Conservation (phyloP, 2,113 vertebrate genomes). For the Malurus melanocephalus region DNA sequence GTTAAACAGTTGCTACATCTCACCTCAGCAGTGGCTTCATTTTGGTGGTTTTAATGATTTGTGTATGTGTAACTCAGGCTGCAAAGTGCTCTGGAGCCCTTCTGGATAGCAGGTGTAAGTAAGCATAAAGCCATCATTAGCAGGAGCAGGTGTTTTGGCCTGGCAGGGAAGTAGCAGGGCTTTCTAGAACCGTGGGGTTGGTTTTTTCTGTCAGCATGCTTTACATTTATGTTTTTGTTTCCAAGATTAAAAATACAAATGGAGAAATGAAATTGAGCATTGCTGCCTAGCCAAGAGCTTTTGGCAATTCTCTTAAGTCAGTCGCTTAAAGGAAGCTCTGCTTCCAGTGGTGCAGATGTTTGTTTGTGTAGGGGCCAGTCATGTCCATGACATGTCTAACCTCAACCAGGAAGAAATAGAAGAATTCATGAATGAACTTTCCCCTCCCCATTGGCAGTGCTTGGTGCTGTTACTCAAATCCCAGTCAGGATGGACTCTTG, state of each 20-base stretch:
- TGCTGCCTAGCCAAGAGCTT: constrained; percentile 7
- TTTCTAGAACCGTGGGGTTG: constrained; percentile 24
- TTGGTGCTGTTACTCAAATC: neutral
- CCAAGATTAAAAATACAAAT: constrained; percentile 56
- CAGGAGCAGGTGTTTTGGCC: constrained; percentile 50
- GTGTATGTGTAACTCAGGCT: constrained; percentile 30
- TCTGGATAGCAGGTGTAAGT: constrained; percentile 59
- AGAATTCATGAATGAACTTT: constrained; percentile 53
- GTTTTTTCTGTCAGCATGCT: constrained; percentile 22
- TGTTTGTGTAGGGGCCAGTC: constrained; percentile 18
- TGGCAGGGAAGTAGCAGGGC: constrained; percentile 41
- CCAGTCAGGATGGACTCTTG: neutral
- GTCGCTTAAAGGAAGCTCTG: constrained; percentile 39
- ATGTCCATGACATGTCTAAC: constrained; percentile 20
- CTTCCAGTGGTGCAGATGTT: constrained; percentile 58
- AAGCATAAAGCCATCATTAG: constrained; percentile 44
- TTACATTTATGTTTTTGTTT: constrained; percentile 50
- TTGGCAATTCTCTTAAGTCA: constrained; percentile 40
- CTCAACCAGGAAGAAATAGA: constrained; percentile 3
- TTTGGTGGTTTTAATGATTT: constrained; percentile 54
- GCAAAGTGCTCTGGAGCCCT: constrained; percentile 36
- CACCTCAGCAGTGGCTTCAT: neutral
- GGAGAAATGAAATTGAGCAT: constrained; percentile 61
- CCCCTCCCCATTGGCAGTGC: neutral
- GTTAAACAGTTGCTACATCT: constrained; percentile 27